Percentiles rank a stretch among this genome's conserved stretches.
Conservation (phyloP, 2,797 vertebrate species). For the Amblyraja radiata region DNA sequence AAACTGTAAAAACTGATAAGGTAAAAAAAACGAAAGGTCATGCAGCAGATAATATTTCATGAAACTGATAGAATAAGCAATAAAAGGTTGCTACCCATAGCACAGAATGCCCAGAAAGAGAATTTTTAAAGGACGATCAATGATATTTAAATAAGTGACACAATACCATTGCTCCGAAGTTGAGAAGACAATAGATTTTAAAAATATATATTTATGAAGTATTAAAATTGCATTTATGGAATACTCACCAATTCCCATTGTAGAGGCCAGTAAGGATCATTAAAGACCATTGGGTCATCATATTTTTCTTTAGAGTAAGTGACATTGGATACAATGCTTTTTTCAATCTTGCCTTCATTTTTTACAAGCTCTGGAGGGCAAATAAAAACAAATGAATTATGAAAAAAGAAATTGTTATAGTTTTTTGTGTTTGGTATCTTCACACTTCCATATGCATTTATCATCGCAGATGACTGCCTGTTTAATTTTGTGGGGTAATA, state of each 20-base stretch:
- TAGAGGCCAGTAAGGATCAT: conserved; percentile 73
- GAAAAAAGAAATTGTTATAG: conserved; percentile 57
- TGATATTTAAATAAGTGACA: conserved; percentile 10
- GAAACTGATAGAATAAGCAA: conserved; percentile 34
- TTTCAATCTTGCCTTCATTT: conserved; percentile 60
- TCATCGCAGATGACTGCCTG: conserved; percentile 40
- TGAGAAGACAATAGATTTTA: neutral
- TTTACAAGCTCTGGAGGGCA: conserved; percentile 66
- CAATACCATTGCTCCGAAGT: neutral
- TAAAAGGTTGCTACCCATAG: neutral
- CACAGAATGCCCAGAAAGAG: neutral
- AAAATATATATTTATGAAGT: neutral
- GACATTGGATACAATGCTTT: conserved; percentile 59
- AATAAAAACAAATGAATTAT: conserved; percentile 65
- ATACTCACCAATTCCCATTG: conserved; percentile 69
- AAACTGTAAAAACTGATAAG: conserved; percentile 37
- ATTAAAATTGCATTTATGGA: conserved; percentile 48
- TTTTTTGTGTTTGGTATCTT: conserved; percentile 45
- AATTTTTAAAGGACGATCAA: conserved; percentile 12
- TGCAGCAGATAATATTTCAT: conserved; percentile 34
- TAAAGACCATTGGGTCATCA: conserved; percentile 71
- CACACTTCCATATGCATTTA: neutral
- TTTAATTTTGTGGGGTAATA: conserved; percentile 63
- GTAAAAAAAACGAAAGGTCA: conserved; percentile 26
- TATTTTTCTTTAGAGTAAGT: conserved; percentile 61